These are phyloP conservation scores for Seriola quinqueradiata DNA, from an alignment of 2,113 vertebrate genomes.

Conservation along the genomic window DNA sequence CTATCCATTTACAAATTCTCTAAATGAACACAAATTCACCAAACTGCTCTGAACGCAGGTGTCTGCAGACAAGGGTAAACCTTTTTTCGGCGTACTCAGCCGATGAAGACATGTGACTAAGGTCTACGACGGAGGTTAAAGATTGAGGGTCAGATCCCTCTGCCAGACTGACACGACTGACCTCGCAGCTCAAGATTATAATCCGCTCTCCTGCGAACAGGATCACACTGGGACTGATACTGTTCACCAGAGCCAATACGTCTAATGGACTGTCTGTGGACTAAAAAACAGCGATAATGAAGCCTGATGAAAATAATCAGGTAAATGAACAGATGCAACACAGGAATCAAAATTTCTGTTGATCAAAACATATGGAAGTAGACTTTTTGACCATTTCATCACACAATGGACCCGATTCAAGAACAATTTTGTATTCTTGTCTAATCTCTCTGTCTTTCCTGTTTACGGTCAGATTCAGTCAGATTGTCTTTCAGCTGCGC, in stretches of 20 bases:
- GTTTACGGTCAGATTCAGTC: not conserved
- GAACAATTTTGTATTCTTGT: too few relatives aligned
- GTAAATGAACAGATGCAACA: not conserved
- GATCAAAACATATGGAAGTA: not conserved
- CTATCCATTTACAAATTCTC: not conserved
- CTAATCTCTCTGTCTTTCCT: too few relatives aligned
- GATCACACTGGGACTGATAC: slow-evolving; percentile 5
- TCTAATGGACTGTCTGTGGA: not conserved
- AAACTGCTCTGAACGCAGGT: not conserved
- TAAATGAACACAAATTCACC: not conserved
- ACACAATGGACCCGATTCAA: too few relatives aligned
- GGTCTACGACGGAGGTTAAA: slow-evolving; percentile 29
- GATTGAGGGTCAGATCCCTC: slow-evolving; percentile 44
- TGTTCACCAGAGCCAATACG: not conserved
- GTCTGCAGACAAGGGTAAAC: slow-evolving; percentile 19
- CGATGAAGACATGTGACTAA: slow-evolving; percentile 59
- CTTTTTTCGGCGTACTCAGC: slow-evolving; percentile 23
- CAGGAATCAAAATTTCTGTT: not conserved
- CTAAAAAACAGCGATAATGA: not conserved
- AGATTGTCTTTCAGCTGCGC: not conserved
- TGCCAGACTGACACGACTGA: slow-evolving; percentile 38
- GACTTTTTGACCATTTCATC: not conserved
- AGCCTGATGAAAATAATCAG: not conserved
- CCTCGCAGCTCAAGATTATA: slow-evolving; percentile 35
- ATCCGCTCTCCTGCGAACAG: slow-evolving; percentile 16